Conservation (phyloP, 2,797 vertebrate species). For the Tolypeutes matacus region DNA sequence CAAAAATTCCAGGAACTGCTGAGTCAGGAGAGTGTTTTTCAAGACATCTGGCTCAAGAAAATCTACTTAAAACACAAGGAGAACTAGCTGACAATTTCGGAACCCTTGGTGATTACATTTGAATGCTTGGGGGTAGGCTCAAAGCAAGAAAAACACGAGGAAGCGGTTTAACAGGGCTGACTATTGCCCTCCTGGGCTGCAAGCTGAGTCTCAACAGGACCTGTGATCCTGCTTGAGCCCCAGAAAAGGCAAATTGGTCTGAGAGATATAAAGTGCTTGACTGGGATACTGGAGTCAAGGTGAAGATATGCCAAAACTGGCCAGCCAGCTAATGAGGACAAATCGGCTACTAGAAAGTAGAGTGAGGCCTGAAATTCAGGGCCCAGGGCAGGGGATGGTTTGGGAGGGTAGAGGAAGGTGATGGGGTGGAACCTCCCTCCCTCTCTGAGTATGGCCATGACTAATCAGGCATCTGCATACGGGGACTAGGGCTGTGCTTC, state of each 20-base stretch:
- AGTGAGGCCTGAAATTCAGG: neutral
- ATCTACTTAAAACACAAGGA: slow-evolving; percentile 50
- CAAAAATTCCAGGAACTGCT: slow-evolving; percentile 76
- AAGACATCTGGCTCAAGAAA: slow-evolving; percentile 74
- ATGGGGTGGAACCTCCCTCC: neutral
- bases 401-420: no score
- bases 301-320: neutral
- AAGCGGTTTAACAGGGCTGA: neutral
- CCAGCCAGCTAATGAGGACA: neutral
- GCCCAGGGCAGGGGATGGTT: neutral
- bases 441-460: neutral
- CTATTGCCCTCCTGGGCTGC: neutral
- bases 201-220: neutral
- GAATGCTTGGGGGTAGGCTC: neutral
- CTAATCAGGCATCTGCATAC: neutral
- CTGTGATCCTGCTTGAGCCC: neutral
- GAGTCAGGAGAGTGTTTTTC: slow-evolving; percentile 68
- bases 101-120: neutral
- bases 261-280: neutral
- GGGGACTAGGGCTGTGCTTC: neutral
- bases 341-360: neutral
- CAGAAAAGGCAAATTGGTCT: neutral
- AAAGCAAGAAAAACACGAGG: slow-evolving; percentile 35
- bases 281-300: no score
- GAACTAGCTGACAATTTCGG: slow-evolving; percentile 46